Base-by-base conservation (phyloP, 2,113 vertebrate species). In the Larimichthys crocea region DNA sequence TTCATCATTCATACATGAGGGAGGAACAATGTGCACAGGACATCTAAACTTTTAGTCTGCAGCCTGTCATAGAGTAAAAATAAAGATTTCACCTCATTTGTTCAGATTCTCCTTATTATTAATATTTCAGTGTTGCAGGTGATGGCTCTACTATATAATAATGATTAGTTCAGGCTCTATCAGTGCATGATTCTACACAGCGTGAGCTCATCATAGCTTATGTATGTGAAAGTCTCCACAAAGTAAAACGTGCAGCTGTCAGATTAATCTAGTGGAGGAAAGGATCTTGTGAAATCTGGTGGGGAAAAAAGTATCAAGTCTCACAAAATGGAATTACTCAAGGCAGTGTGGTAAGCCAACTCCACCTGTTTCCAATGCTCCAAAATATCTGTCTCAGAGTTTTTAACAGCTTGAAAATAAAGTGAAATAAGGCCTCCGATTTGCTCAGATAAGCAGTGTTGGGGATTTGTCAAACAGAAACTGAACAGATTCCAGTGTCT, bases 321-420 rank as follows among this genome's bases (percentile, higher is more conserved):
- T 70, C 75, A 65, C 62, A 83, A 61, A 85, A 77, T 15, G 29
- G 64, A 71, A 69, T 74, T 70, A 74, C 68, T 67, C 42, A 50
- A 56, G 66, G 53, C 55, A 12, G 6, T 63, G 68, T 60, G 76
- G 73, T 80, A 80, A 70, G 73, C 67, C 66, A 77, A 85, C 73
- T 66, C 79, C 85, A 86, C 82, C 85, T 80, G 82, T 85, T 87
- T 85, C 76, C 80, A 85, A 80, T 71, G 76, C 76, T 44, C 68
- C 60, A 40, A 16, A 1, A 61, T 24, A 55, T 40, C 40, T 35
- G 31, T 52, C n/a, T 31, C 22, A 35, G 16, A 24, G 53, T 42
- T 67, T 65, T 62, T 29, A 73, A 78, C 77, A 73, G 72, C 61
- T 82, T 70, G 46, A 70, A 73, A 73, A 60, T 60, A 16, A 64